Conservation (phyloP, 1,140 invertebrate genomes). For the Sarcophaga bullata region DNA sequence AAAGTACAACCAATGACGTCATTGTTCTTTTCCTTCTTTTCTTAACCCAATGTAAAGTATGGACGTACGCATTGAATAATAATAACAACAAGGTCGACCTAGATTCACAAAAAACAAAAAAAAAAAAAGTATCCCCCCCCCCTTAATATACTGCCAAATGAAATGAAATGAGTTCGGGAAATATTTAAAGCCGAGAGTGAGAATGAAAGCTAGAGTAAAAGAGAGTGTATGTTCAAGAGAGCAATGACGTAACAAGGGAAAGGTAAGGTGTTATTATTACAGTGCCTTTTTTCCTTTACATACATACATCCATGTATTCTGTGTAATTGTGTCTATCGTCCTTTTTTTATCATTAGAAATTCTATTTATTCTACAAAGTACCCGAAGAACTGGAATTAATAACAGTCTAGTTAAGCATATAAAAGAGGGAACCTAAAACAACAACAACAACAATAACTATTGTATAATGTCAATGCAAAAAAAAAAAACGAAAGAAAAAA, state of each 20-base stretch:
- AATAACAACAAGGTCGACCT: constrained; percentile 28
- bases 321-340: not conserved
- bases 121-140: too few species aligned
- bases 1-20: constrained; percentile 28
- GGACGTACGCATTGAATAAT: not conserved
- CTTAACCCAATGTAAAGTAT: constrained; percentile 7
- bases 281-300: too few species aligned
- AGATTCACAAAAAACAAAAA: constrained; percentile 5
- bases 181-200: too few species aligned
- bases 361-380: not conserved
- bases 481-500: too few species aligned
- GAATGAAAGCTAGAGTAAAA: too few species aligned
- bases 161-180: too few species aligned
- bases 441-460: too few species aligned
- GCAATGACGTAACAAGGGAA: not conserved
- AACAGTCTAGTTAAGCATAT: constrained; percentile 4
- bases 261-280: not conserved
- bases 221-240: too few species aligned
- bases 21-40: not conserved
- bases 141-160: too few species aligned
- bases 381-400: constrained; percentile 17
- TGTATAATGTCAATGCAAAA: too few species aligned
- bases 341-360: not conserved
- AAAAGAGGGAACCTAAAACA: too few species aligned
- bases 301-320: too few species aligned